phyloP scores from a whole-genome alignment of 2,888 invertebrate genomes.

The Xylota sylvarum region DNA sequence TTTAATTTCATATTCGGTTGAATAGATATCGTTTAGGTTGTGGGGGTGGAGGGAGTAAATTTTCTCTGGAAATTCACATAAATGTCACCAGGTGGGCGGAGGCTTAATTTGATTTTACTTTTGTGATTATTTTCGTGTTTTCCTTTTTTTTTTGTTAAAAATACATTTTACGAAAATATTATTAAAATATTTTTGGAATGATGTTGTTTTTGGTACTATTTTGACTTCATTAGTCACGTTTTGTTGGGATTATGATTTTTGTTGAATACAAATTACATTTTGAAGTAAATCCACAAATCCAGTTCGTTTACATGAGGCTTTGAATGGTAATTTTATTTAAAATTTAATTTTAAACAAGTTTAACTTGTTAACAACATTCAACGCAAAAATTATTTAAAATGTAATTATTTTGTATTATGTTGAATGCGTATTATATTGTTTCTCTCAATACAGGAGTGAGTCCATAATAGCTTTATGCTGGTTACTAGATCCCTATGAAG shows the following conservation, averaged over 20 bases:
- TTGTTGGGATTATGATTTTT: background rate
- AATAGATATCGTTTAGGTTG: slow-evolving; percentile 49
- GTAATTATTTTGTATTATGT: no score
- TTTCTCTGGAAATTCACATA: slow-evolving; percentile 36
- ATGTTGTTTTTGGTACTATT: background rate
- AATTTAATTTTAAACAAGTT: no score
- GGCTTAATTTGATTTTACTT: background rate
- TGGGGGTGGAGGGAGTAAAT: background rate
- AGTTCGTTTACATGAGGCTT: no score
- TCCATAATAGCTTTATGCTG: no score
- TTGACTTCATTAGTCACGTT: background rate
- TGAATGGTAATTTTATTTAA: no score
- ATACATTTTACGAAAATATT: background rate
- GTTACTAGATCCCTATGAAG: no score
- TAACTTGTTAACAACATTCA: no score
- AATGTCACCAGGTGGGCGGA: slow-evolving; percentile 4
- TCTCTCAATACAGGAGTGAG: no score
- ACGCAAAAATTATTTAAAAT: no score
- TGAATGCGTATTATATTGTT: no score
- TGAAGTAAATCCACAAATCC: no score
- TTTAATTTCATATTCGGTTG: slow-evolving; percentile 63
- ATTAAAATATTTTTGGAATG: no score
- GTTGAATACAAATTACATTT: background rate
- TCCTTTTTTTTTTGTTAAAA: background rate
- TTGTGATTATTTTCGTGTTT: background rate